These are phyloP conservation scores for Lithosia quadra DNA, from an alignment of 2,888 invertebrate genomes.

Conservation along the genomic window DNA sequence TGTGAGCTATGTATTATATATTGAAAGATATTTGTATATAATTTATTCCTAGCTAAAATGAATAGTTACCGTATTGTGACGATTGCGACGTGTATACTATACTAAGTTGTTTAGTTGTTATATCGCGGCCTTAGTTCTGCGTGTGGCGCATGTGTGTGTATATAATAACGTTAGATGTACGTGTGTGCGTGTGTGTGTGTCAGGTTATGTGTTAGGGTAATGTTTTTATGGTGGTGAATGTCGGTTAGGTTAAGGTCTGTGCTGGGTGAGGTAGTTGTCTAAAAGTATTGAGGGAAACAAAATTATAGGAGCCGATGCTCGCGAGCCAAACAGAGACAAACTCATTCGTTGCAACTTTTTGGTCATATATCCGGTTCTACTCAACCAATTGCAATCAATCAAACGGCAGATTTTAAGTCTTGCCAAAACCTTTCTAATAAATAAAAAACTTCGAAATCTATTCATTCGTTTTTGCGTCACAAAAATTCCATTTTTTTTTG, in stretches of 20 bases:
- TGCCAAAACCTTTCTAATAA: no score
- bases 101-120: conserved; percentile 31
- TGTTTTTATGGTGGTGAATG: conserved; percentile 9
- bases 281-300: background rate
- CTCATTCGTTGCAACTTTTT: no score
- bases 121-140: conserved; percentile 37
- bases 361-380: no score
- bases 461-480: no score
- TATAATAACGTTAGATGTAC: conserved; percentile 22
- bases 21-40: conserved; percentile 5
- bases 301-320: background rate
- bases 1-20: background rate
- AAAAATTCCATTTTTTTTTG: no score
- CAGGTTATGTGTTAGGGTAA: conserved; percentile 20
- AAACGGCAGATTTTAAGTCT: no score
- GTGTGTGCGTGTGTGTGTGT: conserved; percentile 28
- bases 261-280: conserved; percentile 18
- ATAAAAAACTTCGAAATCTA: no score
- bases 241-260: conserved; percentile 9
- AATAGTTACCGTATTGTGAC: conserved; percentile 32
- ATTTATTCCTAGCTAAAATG: conserved; percentile 8
- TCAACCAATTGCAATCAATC: no score
- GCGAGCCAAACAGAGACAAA: no score
- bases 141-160: conserved; percentile 21
- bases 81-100: conserved; percentile 14